These are phyloP conservation scores for Drosophila baimaii DNA, from an alignment of 1,140 invertebrate genomes.

Conservation along the genomic window DNA sequence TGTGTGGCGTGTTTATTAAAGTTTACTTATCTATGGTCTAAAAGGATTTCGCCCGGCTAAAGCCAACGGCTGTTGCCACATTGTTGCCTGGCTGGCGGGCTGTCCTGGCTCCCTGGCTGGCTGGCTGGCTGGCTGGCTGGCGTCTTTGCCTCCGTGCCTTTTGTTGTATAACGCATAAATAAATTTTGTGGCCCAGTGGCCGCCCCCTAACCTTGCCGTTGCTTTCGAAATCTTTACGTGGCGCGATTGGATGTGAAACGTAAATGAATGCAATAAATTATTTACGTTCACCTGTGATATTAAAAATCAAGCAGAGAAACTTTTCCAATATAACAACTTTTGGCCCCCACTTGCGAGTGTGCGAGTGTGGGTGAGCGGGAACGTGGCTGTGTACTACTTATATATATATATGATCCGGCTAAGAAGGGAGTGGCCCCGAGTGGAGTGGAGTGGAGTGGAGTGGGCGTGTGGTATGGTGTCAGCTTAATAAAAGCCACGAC, in stretches of 20 bases:
- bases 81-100: slow-evolving; percentile 50
- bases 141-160: slow-evolving; percentile 53
- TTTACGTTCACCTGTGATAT: slow-evolving; percentile 83
- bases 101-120: slow-evolving; percentile 9
- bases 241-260: slow-evolving; percentile 83
- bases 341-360: slow-evolving; percentile 57
- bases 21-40: slow-evolving; percentile 77
- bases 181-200: slow-evolving; percentile 58
- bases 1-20: slow-evolving; percentile 82
- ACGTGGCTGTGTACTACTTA: slow-evolving; percentile 8
- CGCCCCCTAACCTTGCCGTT: slow-evolving; percentile 7
- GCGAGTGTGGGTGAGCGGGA: slow-evolving; percentile 25
- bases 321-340: slow-evolving; percentile 84
- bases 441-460: slow-evolving; percentile 15
- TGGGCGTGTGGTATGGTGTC: slow-evolving; percentile 40
- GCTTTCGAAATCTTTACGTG: slow-evolving; percentile 66
- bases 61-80: slow-evolving; percentile 70
- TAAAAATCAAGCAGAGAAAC: slow-evolving; percentile 82
- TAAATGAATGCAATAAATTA: slow-evolving; percentile 84
- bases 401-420: slow-evolving; percentile 17
- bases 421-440: slow-evolving; percentile 22
- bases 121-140: slow-evolving; percentile 40
- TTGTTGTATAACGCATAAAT: slow-evolving; percentile 73
- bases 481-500: slow-evolving; percentile 74
- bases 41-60: slow-evolving; percentile 72